Conservation (phyloP, 2,888 invertebrate species). For the Aquatica leii region DNA sequence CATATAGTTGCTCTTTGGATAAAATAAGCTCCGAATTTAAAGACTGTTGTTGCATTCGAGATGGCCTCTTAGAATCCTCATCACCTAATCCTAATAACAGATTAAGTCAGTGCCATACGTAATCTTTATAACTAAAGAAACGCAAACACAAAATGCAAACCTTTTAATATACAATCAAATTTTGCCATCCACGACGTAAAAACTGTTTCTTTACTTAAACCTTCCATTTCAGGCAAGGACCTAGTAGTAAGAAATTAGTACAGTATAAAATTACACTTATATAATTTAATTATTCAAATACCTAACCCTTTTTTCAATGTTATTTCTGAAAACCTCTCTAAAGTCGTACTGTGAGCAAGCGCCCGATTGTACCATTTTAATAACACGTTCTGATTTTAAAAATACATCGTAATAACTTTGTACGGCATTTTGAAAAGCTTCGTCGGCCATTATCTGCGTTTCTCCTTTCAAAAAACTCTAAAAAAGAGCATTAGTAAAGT, state of each 20-base stretch:
- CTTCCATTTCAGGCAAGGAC: conserved; percentile 98
- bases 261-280: conserved; percentile 14
- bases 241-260: conserved; percentile 58
- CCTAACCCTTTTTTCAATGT: conserved; percentile 98
- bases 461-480: conserved; percentile 96
- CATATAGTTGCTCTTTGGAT: conserved; percentile 98
- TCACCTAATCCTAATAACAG: conserved; percentile 71
- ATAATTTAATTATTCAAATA: no score
- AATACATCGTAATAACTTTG: conserved; percentile 96
- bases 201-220: conserved; percentile 98
- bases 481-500: conserved; percentile 42
- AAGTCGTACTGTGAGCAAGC: conserved; percentile 99
- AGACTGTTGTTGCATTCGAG: conserved; percentile 87
- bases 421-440: conserved; percentile 98
- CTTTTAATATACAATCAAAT: conserved; percentile 98
- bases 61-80: conserved; percentile 86
- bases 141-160: conserved; percentile 61
- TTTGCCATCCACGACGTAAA: conserved; percentile 99
- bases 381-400: conserved; percentile 94
- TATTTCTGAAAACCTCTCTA: conserved; percentile 96
- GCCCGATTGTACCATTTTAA: conserved; percentile 96
- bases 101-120: background rate
- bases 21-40: conserved; percentile 93
- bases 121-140: background rate
- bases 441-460: conserved; percentile 97